Evolutionary conservation across 2,888 invertebrate species (phyloP).

Genomic region (Aproaerema taeniolella): DNA sequence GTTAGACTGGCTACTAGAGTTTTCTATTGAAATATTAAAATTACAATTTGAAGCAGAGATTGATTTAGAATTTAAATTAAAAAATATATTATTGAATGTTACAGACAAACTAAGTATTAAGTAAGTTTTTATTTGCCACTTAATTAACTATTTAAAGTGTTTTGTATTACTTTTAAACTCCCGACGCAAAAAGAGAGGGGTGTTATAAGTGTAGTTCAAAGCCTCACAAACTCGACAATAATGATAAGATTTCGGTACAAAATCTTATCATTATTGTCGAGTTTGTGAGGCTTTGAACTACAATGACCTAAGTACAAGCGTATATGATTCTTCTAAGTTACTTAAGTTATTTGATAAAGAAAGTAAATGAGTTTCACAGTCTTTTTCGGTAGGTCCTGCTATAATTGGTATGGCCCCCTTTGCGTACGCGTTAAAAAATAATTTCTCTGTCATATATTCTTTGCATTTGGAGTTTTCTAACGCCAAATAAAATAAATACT

Average conservation of each 20-base stretch:
- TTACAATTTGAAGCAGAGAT: too few relatives aligned
- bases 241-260: constrained; percentile 77
- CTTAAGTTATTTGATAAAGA: too few relatives aligned
- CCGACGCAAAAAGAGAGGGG: too few relatives aligned
- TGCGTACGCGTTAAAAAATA: constrained; percentile 80
- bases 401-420: constrained; percentile 81
- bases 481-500: constrained; percentile 82
- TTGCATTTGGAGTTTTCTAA: constrained; percentile 84
- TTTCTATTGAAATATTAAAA: too few relatives aligned
- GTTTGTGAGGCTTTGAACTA: constrained; percentile 74
- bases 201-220: constrained; percentile 81
- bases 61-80: too few relatives aligned
- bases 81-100: too few relatives aligned
- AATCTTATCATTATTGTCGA: constrained; percentile 82
- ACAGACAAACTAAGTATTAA: too few relatives aligned
- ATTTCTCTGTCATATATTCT: constrained; percentile 84
- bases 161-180: too few relatives aligned
- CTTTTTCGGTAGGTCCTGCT: constrained; percentile 76
- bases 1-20: too few relatives aligned
- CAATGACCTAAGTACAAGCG: constrained; percentile 79
- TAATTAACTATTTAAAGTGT: too few relatives aligned
- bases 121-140: too few relatives aligned
- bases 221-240: constrained; percentile 82
- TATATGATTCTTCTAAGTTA: too few relatives aligned
- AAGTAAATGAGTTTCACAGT: constrained; percentile 72